A percentile compares a stretch with the other conserved stretches of the same genome.
Evolutionary conservation across 2,113 vertebrate species (phyloP).

Genomic region (Cynopterus brachyotis): DNA sequence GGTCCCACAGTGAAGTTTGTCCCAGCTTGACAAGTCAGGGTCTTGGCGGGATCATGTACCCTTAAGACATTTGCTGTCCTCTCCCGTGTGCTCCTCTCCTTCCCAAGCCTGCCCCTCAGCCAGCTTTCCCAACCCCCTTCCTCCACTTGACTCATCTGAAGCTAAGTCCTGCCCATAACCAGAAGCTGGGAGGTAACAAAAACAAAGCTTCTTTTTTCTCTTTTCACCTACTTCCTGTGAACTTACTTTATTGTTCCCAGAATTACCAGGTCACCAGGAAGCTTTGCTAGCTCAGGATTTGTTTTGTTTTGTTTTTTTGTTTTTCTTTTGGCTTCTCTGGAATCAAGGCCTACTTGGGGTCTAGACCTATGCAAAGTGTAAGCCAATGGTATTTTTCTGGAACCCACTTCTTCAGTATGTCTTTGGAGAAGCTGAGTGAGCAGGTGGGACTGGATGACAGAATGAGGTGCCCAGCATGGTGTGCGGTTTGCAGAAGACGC

Average conservation of each 20-base stretch:
- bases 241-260: background rate
- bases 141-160: background rate
- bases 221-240: slow-evolving; percentile 17
- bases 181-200: background rate
- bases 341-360: background rate
- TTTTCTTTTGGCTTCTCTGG: background rate
- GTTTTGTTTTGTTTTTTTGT: background rate
- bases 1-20: background rate
- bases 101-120: background rate
- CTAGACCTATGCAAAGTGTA: background rate
- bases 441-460: background rate
- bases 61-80: background rate
- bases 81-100: background rate
- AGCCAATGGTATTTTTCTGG: background rate
- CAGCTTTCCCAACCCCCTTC: background rate
- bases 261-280: slow-evolving; percentile 25
- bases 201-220: background rate
- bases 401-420: background rate
- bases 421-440: background rate
- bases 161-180: background rate
- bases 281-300: background rate
- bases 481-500: background rate
- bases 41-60: background rate
- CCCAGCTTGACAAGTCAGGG: background rate
- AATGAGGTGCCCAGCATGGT: background rate